phyloP scores from a whole-genome alignment of 2,888 invertebrate species.

The Lasioglossum oenotherae region DNA sequence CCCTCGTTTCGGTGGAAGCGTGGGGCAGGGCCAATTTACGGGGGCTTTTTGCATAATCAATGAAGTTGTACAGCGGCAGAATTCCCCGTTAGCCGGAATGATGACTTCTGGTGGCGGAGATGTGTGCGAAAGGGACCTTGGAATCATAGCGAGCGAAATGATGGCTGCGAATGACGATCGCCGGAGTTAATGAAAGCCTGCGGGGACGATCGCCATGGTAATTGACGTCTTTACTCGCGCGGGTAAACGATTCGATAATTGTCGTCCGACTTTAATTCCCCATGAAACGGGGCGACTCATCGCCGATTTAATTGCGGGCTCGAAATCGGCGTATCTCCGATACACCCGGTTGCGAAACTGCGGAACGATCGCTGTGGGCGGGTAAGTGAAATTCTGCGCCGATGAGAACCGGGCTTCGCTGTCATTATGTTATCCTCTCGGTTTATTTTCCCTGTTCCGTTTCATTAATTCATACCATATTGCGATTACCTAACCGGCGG shows the following conservation, averaged over 20 bases:
- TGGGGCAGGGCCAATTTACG: conserved; percentile 15
- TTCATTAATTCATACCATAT: neutral
- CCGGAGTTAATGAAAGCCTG: conserved; percentile 69
- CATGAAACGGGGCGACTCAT: conserved; percentile 27
- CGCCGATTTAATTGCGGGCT: conserved; percentile 19
- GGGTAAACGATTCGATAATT: conserved; percentile 35
- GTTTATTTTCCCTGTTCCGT: neutral
- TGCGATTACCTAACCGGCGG: neutral
- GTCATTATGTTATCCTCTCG: conserved; percentile 14
- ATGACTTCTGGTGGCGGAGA: conserved; percentile 41
- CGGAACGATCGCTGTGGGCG: neutral
- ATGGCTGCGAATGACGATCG: conserved; percentile 58
- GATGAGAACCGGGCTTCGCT: neutral
- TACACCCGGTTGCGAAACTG: neutral
- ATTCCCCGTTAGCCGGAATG: conserved; percentile 49
- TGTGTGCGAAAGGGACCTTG: conserved; percentile 18
- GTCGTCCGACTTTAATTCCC: conserved; percentile 17
- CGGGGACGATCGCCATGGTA: conserved; percentile 41
- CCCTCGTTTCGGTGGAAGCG: conserved; percentile 40
- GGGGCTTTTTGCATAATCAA: conserved; percentile 59
- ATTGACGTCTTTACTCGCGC: conserved; percentile 47
- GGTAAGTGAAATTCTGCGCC: conserved; percentile 5
- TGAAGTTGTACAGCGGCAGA: conserved; percentile 50
- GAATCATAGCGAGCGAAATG: conserved; percentile 31
- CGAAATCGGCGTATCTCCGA: conserved; percentile 12